Conservation (phyloP, 2,797 vertebrate genomes). For the Aplochiton taeniatus region DNA sequence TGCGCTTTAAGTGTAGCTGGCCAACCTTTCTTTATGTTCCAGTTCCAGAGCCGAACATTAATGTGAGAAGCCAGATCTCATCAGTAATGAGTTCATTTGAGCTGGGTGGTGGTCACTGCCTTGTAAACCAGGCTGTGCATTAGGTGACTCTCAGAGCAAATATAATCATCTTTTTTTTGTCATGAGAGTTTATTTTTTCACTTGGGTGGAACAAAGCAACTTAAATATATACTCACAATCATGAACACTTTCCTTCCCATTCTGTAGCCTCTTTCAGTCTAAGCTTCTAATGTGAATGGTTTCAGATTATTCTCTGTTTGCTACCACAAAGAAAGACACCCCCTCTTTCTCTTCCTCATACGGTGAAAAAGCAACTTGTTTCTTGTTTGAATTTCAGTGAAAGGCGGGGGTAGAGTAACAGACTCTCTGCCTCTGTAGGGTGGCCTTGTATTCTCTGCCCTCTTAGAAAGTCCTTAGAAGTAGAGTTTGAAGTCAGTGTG, state of each 20-base stretch:
- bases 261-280: not conserved
- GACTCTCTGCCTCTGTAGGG: slow-evolving; percentile 17
- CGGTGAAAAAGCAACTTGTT: slow-evolving; percentile 14
- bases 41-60: too few species aligned
- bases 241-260: slow-evolving; percentile 6
- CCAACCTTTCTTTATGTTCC: too few species aligned
- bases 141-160: too few species aligned
- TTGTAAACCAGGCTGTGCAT: too few species aligned
- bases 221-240: not conserved
- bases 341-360: slow-evolving; percentile 19
- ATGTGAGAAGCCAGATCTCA: too few species aligned
- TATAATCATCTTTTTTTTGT: not conserved
- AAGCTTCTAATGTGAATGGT: slow-evolving; percentile 17
- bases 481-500: slow-evolving; percentile 42
- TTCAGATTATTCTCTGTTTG: slow-evolving; percentile 29
- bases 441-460: slow-evolving; percentile 37
- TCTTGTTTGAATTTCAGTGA: slow-evolving; percentile 4
- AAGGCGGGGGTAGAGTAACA: not conserved
- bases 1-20: too few species aligned
- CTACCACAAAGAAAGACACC: slow-evolving; percentile 36
- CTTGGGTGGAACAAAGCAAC: not conserved
- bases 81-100: too few species aligned
- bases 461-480: slow-evolving; percentile 45
- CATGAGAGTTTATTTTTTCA: not conserved
- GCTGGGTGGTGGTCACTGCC: too few species aligned